Percentiles rank a stretch among this genome's conserved stretches.
Conservation (phyloP, 1,140 invertebrate species). For the Diprion similis region DNA sequence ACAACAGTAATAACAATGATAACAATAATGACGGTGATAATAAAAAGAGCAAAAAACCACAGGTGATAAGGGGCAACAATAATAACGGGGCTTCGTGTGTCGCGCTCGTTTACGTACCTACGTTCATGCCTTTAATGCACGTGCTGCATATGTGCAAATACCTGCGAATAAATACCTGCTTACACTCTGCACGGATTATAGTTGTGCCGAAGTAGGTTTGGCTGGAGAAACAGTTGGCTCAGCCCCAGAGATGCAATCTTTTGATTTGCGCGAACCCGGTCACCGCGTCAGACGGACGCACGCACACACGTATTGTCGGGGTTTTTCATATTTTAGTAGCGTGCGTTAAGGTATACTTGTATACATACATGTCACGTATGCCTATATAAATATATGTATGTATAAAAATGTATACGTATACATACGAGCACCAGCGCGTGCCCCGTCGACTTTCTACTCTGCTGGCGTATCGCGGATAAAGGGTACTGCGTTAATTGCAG, state of each 20-base stretch:
- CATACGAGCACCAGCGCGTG: no score
- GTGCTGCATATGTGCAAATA: background rate
- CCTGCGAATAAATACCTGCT: background rate
- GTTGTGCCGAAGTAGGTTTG: background rate
- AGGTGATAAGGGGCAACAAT: background rate
- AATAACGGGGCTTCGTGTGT: background rate
- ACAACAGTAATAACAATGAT: background rate
- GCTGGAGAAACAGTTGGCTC: background rate
- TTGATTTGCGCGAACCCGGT: conserved; percentile 1
- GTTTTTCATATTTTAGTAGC: no score
- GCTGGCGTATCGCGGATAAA: no score
- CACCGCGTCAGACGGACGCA: background rate
- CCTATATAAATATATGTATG: no score
- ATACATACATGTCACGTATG: no score
- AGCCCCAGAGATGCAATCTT: background rate
- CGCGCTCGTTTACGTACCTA: background rate
- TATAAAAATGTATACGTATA: no score
- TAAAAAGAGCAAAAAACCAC: background rate
- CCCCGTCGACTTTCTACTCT: no score
- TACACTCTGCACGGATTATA: background rate
- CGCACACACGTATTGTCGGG: background rate
- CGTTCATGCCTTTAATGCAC: background rate
- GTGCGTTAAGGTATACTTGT: no score
- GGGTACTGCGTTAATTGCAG: no score
- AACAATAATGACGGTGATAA: no score